Evolutionary conservation across 2,797 vertebrate species (phyloP).

Genomic region (Rhinella marina): DNA sequence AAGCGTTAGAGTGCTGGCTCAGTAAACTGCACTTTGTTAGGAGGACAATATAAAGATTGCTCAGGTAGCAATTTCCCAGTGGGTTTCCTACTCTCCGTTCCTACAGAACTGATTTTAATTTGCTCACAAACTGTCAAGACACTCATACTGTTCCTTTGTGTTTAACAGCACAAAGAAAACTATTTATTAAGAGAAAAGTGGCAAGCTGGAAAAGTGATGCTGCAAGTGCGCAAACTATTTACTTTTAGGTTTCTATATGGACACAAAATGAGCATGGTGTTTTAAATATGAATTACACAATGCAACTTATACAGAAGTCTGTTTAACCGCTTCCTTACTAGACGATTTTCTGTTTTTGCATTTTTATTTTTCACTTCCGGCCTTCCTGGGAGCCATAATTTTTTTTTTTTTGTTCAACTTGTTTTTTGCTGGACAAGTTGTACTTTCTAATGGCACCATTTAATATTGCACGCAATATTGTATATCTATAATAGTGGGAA

Average conservation of each 20-base stretch:
- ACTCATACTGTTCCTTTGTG: not conserved
- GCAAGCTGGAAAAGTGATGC: not conserved
- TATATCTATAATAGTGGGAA: too few species aligned
- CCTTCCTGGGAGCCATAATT: too few species aligned
- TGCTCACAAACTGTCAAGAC: constrained; percentile 21
- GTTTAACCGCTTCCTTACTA: too few species aligned
- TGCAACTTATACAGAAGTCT: not conserved
- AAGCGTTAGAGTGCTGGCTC: not conserved
- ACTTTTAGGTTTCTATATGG: not conserved
- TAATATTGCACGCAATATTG: too few species aligned
- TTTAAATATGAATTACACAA: not conserved
- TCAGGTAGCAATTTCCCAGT: constrained; percentile 18
- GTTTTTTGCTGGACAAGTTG: too few species aligned
- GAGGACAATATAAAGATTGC: not conserved
- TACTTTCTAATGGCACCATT: too few species aligned
- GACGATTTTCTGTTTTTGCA: too few species aligned
- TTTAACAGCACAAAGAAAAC: not conserved
- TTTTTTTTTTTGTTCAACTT: too few species aligned
- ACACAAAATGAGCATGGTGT: not conserved
- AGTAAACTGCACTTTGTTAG: not conserved
- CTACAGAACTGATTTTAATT: constrained; percentile 19
- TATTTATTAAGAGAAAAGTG: constrained; percentile 25
- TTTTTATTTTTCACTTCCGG: too few species aligned
- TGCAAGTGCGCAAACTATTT: not conserved
- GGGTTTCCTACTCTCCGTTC: not conserved